A percentile compares a stretch with the other conserved stretches of the same genome.
Evolutionary conservation across 2,797 vertebrate species (phyloP).

Genomic region (Muscicapa comitata): DNA sequence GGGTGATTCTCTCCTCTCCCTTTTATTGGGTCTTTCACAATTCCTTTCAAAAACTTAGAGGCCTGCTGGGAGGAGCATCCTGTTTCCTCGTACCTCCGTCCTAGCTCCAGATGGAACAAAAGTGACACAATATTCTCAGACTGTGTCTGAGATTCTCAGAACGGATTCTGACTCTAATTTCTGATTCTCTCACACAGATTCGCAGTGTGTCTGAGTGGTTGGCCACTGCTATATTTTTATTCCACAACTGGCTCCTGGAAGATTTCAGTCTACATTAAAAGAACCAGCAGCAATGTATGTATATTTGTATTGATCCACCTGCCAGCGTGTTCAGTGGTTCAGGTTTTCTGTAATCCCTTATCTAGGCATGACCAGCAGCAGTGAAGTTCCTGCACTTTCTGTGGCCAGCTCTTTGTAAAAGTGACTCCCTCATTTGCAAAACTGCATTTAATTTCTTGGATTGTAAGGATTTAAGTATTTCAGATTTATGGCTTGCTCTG

Average conservation of each 20-base stretch:
- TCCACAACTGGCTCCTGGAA: neutral
- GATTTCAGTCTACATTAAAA: neutral
- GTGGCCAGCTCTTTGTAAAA: neutral
- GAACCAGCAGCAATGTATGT: neutral
- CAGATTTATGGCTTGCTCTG: neutral
- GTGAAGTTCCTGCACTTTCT: neutral
- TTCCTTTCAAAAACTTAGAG: neutral
- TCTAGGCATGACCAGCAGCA: neutral
- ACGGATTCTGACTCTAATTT: too few relatives aligned
- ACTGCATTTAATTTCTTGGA: neutral
- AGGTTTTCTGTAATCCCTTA: neutral
- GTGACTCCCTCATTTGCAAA: neutral
- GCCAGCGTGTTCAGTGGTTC: neutral
- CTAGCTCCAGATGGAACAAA: neutral
- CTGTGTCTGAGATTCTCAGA: too few relatives aligned
- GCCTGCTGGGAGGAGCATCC: neutral
- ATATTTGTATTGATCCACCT: neutral
- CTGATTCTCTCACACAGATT: too few relatives aligned
- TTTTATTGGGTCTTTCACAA: neutral
- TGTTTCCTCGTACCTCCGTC: neutral
- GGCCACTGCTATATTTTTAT: neutral
- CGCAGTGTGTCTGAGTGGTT: neutral
- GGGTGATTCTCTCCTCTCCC: neutral
- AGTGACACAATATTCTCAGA: neutral
- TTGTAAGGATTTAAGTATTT: neutral